These are phyloP conservation scores for Saguinus imperator DNA, from an alignment of 2,113 vertebrate species.

Conservation along the genomic window DNA sequence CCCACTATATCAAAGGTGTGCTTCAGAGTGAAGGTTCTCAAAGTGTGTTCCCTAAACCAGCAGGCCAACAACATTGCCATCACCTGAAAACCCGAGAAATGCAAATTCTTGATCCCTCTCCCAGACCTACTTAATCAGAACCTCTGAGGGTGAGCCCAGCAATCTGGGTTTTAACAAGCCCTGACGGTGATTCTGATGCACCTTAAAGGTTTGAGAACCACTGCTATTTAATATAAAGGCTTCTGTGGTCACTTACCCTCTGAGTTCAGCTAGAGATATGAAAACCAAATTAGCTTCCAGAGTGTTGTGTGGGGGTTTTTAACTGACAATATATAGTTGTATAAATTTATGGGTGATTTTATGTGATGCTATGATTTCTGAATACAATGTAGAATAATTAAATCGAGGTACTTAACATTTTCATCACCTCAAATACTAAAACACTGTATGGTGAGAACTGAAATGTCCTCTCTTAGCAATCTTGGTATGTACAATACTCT, in stretches of 20 bases:
- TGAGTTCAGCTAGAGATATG: neutral
- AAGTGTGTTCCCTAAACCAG: neutral
- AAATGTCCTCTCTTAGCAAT: neutral
- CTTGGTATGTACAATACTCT: neutral
- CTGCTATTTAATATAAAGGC: neutral
- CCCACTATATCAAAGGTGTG: neutral
- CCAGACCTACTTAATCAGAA: slow-evolving; percentile 2
- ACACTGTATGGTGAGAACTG: neutral
- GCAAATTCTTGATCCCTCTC: neutral
- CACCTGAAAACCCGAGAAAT: slow-evolving; percentile 43
- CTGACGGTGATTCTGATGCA: neutral
- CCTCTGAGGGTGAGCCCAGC: neutral
- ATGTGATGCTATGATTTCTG: neutral
- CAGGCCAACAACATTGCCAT: neutral
- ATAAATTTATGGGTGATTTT: neutral
- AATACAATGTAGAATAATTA: neutral
- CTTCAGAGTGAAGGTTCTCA: neutral
- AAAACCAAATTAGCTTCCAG: slow-evolving; percentile 53
- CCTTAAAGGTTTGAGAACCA: neutral
- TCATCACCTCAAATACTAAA: neutral
- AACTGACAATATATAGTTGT: neutral
- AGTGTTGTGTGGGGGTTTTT: neutral
- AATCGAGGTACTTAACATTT: neutral
- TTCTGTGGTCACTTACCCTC: neutral
- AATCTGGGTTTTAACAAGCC: neutral